Evolutionary conservation across 2,797 vertebrate genomes (phyloP), one percentile per base, ranked within the genome.

Genomic region (Limosa lapponica): DNA sequence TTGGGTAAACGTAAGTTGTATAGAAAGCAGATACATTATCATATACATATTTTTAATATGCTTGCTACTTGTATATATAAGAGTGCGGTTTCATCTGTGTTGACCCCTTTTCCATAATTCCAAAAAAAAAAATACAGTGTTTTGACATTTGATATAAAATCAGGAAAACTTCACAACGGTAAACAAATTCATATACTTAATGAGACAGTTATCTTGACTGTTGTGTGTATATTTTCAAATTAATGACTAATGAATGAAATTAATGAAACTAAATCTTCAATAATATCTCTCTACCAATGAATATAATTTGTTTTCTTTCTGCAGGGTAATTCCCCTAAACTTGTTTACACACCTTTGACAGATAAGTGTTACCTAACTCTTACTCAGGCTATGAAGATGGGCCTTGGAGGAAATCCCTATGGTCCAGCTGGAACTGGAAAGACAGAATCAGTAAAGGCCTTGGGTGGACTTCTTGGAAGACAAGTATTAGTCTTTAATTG

Each of bases 401-500:
- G 99, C 30, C 98, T 99, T 37, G 99, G 99, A 79, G 99, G 99
- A 54, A 99, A 99, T 97, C 99, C 99, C 14, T 99, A 99, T 22
- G 99, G 99, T 41, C 99, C 99, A 6, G 99, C 99, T 41, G 99
- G 99, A 84, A 99, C 99, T 66, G 99, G 99, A 49, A 99, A 99
- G 97, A 99, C 99, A 0, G 99, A 99, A 96, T 99, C 99, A 10
- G 99, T 99, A 87, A 99, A 99, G 97, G 99, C 99, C 32, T 97
- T 99, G 54, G 99, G 99, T 81, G 99, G 98, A 71, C 98, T 99
- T 95, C 99, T 99, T 67, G 99, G 99, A 89, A 98, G 99, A 95
- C 99, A 99, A 97, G 99, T 99, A 74, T 98, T 99, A 96, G 99
- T 99, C 87, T 99, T 99, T 96, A 99, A 99, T 95, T 99, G 99